Percentiles rank a stretch among this genome's conserved stretches.
Conservation (phyloP, 2,113 vertebrate species). For the Microcebus griseorufus region DNA sequence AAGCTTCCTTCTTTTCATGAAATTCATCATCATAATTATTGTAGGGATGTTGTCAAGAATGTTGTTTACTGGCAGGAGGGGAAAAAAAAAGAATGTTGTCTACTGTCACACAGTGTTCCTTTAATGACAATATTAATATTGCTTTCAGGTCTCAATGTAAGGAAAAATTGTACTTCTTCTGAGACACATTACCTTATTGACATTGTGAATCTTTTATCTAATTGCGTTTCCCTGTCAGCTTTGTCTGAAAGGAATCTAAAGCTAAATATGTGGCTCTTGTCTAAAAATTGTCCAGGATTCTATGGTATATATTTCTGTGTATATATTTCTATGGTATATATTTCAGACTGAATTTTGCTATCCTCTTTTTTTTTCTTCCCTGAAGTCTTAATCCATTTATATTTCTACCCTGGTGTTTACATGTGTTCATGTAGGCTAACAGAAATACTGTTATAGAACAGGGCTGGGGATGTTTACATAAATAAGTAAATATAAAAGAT, state of each 20-base stretch:
- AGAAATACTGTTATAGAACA: neutral
- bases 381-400: neutral
- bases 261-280: neutral
- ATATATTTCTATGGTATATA: neutral
- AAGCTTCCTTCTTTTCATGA: neutral
- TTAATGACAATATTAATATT: neutral
- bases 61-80: neutral
- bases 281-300: neutral
- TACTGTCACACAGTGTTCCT: neutral
- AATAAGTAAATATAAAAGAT: constrained; percentile 1
- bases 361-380: neutral
- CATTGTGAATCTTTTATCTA: neutral
- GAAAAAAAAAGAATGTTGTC: neutral
- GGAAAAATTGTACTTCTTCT: neutral
- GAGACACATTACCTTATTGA: neutral
- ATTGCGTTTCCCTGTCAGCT: neutral
- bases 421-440: neutral
- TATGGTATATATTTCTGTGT: neutral
- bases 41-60: neutral
- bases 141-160: neutral
- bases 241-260: constrained; percentile 14
- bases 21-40: neutral
- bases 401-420: neutral
- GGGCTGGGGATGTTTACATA: neutral
- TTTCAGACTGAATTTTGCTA: neutral